Evolutionary conservation across 1,140 invertebrate species (phyloP), one percentile per base, ranked within the genome.

Genomic region (Eciton burchellii): DNA sequence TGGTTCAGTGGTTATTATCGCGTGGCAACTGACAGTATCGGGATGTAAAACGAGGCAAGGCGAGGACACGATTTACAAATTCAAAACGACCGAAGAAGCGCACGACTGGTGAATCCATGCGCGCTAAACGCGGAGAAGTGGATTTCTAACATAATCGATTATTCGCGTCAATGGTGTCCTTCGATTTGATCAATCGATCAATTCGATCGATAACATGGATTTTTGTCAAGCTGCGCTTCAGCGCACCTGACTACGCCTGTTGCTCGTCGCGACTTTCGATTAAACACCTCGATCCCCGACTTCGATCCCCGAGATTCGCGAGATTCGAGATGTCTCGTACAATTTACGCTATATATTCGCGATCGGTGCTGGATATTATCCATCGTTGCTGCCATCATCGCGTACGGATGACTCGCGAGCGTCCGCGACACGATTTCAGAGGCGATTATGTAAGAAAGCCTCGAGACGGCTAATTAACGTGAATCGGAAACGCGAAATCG

Each of bases 401-500:
- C 41, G 3, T 14, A 6, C 26, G 49, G 43, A 49, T 41, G 65
- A 49, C 19, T 43, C 21, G 63, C 35, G 21, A 12, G 45, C 14
- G 73, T 81, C 26, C 59, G 60, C 74, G 81, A 79, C 86, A 72
- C 77, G n/a, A 73, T 63, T 88, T 86, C 72, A 62, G 54, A 76
- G 82, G 70, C 57, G 59, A 77, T 89, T 85, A 85, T 77, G 70
- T 74, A 88, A 89, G 77, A 19, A 35, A 57, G 63, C 62, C 29
- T 70, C 52, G 29, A 72, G 70, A 56, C n/a, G 35, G 76, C 43
- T 84, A 86, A 89, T 89, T 87, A 87, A 79, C 68, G 66, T 79
- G 81, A 89, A 89, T 89, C 41, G 49, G 65, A 62, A 12, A 62
- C 49, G 56, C 60, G 66, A 54, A n/a, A n/a, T n/a, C n/a, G n/a